Conservation (phyloP, 2,888 invertebrate species). For the Lysandra coridon region DNA sequence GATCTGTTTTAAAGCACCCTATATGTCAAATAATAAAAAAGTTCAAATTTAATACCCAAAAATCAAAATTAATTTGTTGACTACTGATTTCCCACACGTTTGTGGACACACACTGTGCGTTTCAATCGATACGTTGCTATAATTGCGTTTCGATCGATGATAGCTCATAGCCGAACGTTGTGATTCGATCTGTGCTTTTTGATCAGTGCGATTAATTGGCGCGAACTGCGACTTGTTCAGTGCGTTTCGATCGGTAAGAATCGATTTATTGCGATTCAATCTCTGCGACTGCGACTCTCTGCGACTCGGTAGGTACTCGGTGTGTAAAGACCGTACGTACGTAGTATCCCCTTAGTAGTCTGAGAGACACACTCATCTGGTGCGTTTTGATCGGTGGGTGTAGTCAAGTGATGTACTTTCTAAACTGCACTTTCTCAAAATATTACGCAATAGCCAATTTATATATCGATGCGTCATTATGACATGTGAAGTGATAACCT, state of each 20-base stretch:
- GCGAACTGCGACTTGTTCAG: not conserved
- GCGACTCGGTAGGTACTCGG: too few relatives aligned
- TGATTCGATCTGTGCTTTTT: not conserved
- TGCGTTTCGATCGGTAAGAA: not conserved
- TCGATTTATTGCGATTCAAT: not conserved
- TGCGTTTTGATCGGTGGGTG: too few relatives aligned
- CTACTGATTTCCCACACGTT: too few relatives aligned
- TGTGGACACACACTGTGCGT: too few relatives aligned
- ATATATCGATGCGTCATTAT: not conserved
- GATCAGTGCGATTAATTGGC: not conserved
- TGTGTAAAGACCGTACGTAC: too few relatives aligned
- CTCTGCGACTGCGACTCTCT: not conserved
- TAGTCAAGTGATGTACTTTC: not conserved
- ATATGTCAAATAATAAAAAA: too few relatives aligned
- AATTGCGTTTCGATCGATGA: not conserved
- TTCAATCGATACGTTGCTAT: too few relatives aligned
- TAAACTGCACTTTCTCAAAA: constrained; percentile 10
- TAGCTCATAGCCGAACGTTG: not conserved
- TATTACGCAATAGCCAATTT: constrained; percentile 7
- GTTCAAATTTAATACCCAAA: too few relatives aligned
- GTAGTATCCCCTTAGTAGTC: too few relatives aligned
- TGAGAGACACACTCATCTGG: too few relatives aligned
- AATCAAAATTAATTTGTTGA: too few relatives aligned
- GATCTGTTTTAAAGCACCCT: not conserved
- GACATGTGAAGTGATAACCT: not conserved